A percentile compares a stretch with the other conserved stretches of the same genome.
These are phyloP conservation scores for Lepus europaeus DNA, from an alignment of 2,113 vertebrate species.

Conservation along the genomic window DNA sequence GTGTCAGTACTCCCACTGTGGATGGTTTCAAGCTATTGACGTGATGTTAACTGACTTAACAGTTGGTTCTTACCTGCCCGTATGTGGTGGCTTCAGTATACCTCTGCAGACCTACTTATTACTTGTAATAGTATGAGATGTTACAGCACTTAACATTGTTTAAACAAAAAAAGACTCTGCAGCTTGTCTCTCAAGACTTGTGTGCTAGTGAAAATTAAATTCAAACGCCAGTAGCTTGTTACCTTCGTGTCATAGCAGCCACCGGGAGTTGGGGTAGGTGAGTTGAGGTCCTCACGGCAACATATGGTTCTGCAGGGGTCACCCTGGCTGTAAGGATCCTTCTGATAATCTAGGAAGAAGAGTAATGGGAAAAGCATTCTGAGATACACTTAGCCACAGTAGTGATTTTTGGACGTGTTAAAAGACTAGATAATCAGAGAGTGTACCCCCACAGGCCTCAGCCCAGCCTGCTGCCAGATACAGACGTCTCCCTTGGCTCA, in stretches of 20 bases:
- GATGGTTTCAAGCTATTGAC: background rate
- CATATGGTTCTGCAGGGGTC: conserved; percentile 95
- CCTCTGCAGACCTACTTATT: background rate
- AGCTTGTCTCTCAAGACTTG: conserved; percentile 25
- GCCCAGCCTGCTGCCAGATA: background rate
- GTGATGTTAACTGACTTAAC: background rate
- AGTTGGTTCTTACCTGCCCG: background rate
- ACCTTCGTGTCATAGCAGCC: conserved; percentile 97
- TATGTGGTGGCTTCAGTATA: background rate
- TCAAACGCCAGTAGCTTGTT: conserved; percentile 55
- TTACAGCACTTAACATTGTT: background rate
- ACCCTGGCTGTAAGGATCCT: conserved; percentile 91
- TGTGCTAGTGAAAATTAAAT: conserved; percentile 19
- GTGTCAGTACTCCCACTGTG: background rate
- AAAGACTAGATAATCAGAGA: background rate
- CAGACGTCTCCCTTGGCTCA: background rate
- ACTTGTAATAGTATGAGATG: background rate
- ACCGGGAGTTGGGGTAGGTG: conserved; percentile 87
- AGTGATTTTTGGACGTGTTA: background rate
- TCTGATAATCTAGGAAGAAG: conserved; percentile 89
- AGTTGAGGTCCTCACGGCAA: conserved; percentile 93
- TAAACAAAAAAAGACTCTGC: background rate
- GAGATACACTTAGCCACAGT: background rate
- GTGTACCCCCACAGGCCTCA: background rate
- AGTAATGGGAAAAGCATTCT: background rate